These are phyloP conservation scores for Thunnus maccoyii DNA, from an alignment of 2,113 vertebrate species.

Conservation along the genomic window DNA sequence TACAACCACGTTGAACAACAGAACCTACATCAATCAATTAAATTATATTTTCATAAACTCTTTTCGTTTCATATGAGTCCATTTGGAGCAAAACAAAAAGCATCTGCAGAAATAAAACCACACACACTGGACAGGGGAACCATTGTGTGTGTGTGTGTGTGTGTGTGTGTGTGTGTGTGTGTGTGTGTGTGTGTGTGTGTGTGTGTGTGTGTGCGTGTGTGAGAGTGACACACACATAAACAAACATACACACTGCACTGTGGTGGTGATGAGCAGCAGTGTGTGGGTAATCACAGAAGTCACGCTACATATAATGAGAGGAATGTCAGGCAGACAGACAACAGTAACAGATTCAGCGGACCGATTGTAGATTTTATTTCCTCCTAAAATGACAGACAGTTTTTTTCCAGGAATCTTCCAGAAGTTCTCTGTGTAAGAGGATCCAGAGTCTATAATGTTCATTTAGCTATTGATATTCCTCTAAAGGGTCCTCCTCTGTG, in stretches of 20 bases:
- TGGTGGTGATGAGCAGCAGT: conserved; percentile 62
- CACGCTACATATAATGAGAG: conserved; percentile 61
- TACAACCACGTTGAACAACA: too few species aligned
- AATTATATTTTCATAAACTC: too few species aligned
- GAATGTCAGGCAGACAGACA: conserved; percentile 53
- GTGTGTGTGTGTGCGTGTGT: background rate
- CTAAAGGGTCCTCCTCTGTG: background rate
- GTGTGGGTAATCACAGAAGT: conserved; percentile 64
- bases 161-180: conserved; percentile 3
- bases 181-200: conserved; percentile 1
- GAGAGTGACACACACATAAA: background rate
- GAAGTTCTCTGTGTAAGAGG: background rate
- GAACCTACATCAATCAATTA: too few species aligned
- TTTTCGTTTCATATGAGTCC: too few species aligned
- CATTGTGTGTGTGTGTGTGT: conserved; percentile 22
- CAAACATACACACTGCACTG: conserved; percentile 14
- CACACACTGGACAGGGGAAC: conserved; percentile 21
- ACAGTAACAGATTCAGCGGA: background rate
- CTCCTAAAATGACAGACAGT: background rate
- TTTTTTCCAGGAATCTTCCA: conserved; percentile 21
- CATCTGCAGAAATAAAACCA: conserved; percentile 18
- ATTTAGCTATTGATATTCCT: conserved; percentile 3
- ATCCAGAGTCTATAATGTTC: background rate
- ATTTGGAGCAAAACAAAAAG: background rate
- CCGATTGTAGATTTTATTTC: background rate